Conservation (phyloP, 2,113 vertebrate species). For the Barbus barbus region DNA sequence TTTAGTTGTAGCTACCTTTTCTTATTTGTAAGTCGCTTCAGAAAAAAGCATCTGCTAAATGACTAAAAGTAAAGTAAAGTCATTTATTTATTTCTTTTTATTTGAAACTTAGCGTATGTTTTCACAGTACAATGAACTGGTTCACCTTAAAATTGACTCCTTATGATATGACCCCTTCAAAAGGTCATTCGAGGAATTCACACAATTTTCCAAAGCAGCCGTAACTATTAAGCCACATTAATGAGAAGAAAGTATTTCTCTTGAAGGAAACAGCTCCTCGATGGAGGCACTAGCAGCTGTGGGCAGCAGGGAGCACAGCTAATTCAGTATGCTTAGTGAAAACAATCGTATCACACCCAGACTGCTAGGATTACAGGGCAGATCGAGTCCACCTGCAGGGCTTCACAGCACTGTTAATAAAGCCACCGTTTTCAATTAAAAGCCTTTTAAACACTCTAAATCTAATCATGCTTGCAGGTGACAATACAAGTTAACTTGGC, state of each 20-base stretch:
- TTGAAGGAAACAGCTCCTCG: constrained; percentile 27
- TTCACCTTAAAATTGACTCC: too few species aligned
- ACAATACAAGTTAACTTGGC: constrained; percentile 17
- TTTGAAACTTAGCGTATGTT: too few species aligned
- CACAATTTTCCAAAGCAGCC: constrained; percentile 36
- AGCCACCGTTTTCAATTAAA: constrained; percentile 47
- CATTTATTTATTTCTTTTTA: too few species aligned
- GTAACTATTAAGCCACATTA: constrained; percentile 41
- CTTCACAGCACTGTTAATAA: constrained; percentile 32
- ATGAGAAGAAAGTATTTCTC: constrained; percentile 44
- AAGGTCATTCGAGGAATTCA: constrained; percentile 21
- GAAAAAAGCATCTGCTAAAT: too few species aligned
- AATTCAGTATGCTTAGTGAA: constrained; percentile 47
- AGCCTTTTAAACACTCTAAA: constrained; percentile 28
- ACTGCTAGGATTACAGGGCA: constrained; percentile 50
- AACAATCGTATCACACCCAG: constrained; percentile 50
- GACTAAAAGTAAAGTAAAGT: too few species aligned
- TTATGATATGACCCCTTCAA: neutral
- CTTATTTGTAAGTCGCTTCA: too few species aligned
- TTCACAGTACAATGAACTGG: too few species aligned
- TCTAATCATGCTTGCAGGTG: constrained; percentile 30
- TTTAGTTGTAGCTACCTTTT: too few species aligned
- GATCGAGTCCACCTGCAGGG: constrained; percentile 51
- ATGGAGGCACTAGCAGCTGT: constrained; percentile 27
- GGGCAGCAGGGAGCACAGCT: constrained; percentile 40